phyloP scores from a whole-genome alignment of 2,888 invertebrate genomes.

The Tipula unca region DNA sequence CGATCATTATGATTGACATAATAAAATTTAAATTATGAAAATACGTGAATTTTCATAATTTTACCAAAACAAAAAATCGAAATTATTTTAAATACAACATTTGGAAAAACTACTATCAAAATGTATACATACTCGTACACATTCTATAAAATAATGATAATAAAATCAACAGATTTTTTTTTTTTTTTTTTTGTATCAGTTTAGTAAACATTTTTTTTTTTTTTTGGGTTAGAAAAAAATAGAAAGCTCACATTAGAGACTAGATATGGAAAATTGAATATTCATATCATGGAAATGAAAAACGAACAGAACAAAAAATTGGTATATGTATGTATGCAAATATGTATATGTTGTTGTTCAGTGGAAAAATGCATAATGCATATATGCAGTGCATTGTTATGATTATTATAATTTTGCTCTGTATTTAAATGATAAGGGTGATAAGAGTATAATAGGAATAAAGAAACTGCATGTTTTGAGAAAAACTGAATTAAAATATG shows the following conservation, averaged over 20 bases:
- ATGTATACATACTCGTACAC: neutral
- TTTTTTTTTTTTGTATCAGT: neutral
- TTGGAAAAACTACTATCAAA: neutral
- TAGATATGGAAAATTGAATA: slow-evolving; percentile 8
- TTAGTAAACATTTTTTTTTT: neutral
- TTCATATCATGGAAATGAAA: slow-evolving; percentile 2
- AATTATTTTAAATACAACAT: neutral
- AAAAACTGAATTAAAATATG: neutral
- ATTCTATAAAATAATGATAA: neutral
- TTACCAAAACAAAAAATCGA: neutral
- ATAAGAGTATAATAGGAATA: neutral
- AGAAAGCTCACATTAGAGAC: neutral
- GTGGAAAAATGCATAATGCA: neutral
- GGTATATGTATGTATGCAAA: neutral
- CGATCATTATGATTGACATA: neutral
- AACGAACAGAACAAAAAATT: neutral
- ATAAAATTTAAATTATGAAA: neutral
- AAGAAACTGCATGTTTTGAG: neutral
- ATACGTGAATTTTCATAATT: neutral
- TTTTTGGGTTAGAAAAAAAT: neutral
- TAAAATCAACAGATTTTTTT: neutral
- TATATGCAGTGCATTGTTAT: neutral
- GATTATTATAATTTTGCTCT: neutral
- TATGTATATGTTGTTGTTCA: neutral
- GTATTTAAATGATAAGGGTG: neutral